These are phyloP conservation scores for Lichenostomus cassidix DNA, from an alignment of 2,113 vertebrate genomes.

Conservation along the genomic window DNA sequence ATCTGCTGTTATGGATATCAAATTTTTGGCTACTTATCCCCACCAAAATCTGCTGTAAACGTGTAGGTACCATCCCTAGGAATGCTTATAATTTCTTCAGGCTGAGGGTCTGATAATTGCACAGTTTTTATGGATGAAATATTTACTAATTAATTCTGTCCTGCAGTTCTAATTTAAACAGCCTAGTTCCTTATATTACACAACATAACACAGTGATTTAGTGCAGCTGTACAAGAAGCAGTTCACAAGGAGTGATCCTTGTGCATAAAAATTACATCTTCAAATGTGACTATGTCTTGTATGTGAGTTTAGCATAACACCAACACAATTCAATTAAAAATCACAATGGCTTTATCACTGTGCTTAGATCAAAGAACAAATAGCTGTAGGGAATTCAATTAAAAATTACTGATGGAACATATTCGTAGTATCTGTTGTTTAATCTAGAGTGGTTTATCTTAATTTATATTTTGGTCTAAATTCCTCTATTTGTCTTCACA, in stretches of 20 bases:
- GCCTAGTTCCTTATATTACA: neutral
- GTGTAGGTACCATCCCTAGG: neutral
- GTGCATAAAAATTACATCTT: neutral
- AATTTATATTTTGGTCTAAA: conserved; percentile 51
- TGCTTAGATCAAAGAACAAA: conserved; percentile 60
- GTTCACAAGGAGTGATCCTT: neutral
- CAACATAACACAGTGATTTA: neutral
- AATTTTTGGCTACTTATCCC: neutral
- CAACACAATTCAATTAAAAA: conserved; percentile 63
- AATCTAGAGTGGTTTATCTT: conserved; percentile 51
- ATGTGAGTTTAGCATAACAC: conserved; percentile 8
- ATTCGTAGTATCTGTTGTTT: conserved; percentile 16
- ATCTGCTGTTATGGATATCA: accelerated
- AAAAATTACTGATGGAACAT: conserved; percentile 60
- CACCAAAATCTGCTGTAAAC: neutral
- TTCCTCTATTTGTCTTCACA: neutral
- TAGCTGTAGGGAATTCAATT: conserved; percentile 50
- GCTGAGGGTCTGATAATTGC: neutral
- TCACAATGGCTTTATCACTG: conserved; percentile 52
- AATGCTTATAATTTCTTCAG: neutral
- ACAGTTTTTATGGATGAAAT: neutral
- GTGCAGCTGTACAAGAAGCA: neutral
- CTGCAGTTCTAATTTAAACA: neutral
- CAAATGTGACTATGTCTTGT: neutral
- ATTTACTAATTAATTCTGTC: neutral